Conservation (phyloP, 1,140 invertebrate genomes). For the Sesamia nonagrioides region DNA sequence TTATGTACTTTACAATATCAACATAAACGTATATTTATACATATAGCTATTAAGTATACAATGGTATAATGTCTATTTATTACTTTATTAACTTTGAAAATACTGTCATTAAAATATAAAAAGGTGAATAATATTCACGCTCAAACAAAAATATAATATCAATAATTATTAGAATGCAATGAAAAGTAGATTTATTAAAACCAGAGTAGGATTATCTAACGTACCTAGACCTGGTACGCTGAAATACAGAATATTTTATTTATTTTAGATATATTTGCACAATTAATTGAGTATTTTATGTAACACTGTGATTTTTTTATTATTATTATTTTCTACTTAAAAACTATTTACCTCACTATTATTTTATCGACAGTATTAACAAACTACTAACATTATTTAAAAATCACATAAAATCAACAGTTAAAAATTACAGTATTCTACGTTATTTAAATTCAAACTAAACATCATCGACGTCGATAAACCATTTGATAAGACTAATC, state of each 20-base stretch:
- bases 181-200: background rate
- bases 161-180: background rate
- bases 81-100: constrained; percentile 46
- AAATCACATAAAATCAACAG: constrained; percentile 47
- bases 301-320: background rate
- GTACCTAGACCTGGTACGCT: no score
- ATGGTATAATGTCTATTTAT: constrained; percentile 51
- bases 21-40: constrained; percentile 49
- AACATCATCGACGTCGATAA: constrained; percentile 8
- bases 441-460: constrained; percentile 29
- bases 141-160: background rate
- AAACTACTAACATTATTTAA: constrained; percentile 39
- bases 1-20: constrained; percentile 44
- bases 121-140: background rate
- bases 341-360: background rate
- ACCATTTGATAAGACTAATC: background rate
- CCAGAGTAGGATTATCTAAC: no score
- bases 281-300: no score
- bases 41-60: constrained; percentile 55
- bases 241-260: no score
- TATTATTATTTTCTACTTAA: background rate
- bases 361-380: constrained; percentile 6
- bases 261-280: no score
- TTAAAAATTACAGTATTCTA: constrained; percentile 36
- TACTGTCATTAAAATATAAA: constrained; percentile 8